These are phyloP conservation scores for Apteryx mantelli DNA, from an alignment of 2,113 vertebrate genomes.

Conservation along the genomic window DNA sequence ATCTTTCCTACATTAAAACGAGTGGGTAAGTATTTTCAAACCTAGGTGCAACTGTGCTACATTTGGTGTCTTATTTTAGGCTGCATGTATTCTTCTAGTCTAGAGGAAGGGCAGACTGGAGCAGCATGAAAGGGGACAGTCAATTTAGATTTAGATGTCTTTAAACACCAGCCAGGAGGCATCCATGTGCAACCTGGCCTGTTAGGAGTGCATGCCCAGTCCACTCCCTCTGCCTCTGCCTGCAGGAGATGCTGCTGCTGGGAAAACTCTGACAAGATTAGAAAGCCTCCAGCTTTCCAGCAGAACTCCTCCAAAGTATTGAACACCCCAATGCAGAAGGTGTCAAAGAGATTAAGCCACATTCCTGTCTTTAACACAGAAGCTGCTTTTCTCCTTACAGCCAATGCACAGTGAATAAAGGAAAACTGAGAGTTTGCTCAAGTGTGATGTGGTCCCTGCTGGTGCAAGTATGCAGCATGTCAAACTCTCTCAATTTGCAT, in stretches of 20 bases:
- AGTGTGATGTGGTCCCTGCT: background rate
- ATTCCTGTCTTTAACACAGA: background rate
- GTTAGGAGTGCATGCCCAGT: background rate
- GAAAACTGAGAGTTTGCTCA: background rate
- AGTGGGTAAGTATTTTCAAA: background rate
- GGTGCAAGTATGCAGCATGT: background rate
- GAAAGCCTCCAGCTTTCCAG: background rate
- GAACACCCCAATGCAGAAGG: background rate
- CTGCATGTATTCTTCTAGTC: background rate
- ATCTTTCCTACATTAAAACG: background rate
- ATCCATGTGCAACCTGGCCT: background rate
- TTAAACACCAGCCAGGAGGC: background rate
- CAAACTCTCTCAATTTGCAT: conserved; percentile 22
- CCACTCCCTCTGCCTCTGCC: fast-evolving
- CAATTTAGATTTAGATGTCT: background rate
- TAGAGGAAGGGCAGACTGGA: background rate
- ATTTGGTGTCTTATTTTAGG: background rate
- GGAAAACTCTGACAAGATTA: background rate
- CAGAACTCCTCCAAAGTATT: background rate
- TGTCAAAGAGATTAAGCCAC: background rate
- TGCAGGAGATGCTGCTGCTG: background rate
- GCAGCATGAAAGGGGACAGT: background rate
- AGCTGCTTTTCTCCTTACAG: background rate
- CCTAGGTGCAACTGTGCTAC: background rate
- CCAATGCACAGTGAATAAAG: background rate